Base-by-base conservation (phyloP, 2,797 vertebrate genomes). In the Iguana delicatissima region DNA sequence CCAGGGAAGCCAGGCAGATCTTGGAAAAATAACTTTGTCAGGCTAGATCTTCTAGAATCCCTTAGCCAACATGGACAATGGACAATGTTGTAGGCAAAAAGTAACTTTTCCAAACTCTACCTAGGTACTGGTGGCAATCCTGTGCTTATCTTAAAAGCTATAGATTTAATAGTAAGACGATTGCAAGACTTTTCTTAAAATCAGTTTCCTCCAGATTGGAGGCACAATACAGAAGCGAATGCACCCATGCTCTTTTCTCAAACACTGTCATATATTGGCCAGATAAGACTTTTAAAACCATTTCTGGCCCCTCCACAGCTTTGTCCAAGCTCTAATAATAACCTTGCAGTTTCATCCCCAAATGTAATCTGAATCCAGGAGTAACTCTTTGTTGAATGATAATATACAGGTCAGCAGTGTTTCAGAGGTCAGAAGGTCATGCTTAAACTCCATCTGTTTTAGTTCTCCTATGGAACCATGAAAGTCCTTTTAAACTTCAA, bases 401-500 rank as follows among this genome's bases (percentile, higher is more conserved):
- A 94, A 94, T 95, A 69, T 69, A 89, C 92, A 84, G 87, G 92
- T 95, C 93, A 93, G 3, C 84, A 74, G 91, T 94, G 96, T 94
- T 94, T 93, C 87, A 1, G 79, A 84, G 95, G 95, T 96, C 95
- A 94, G 90, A 95, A 96, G 96, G 95, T 96, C 95, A 57, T 16
- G 0, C 84, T 93, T 91, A 95, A 94, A 93, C 92, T 85, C 93
- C 95, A 96, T 96, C 95, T 96, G 93, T 94, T 94, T 96, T 95
- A 96, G 92, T 94, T 95, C 93, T 90, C 93, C 87, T 74, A 79
- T 95, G 94, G 95, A 95, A 93, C 84, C 83, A 91, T 95, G 92
- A 91, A 91, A 92, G 81, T 84, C 93, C 93, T 97, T 91, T 96
- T 96, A 93, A 96, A 95, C 96, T 85, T 88, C 91, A 96, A 95